Evolutionary conservation across 2,888 invertebrate genomes (phyloP).

Genomic region (Quadriops clusia): DNA sequence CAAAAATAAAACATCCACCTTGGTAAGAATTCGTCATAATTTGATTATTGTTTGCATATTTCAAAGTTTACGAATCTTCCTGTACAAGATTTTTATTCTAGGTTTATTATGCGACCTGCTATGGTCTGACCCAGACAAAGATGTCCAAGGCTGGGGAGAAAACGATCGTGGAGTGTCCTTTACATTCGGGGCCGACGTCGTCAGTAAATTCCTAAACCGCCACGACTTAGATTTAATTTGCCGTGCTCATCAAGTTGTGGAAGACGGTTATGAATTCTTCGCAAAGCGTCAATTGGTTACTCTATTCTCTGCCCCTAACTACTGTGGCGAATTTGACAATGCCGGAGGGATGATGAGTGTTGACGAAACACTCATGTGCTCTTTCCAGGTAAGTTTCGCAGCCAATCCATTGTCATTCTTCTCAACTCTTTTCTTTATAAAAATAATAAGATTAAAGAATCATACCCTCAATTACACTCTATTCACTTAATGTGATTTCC

Average conservation of each 20-base stretch:
- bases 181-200: constrained; percentile 95
- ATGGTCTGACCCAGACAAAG: constrained; percentile 97
- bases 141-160: constrained; percentile 90
- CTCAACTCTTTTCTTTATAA: neutral
- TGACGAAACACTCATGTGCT: constrained; percentile 98
- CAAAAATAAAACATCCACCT: neutral
- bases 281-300: constrained; percentile 97
- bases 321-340: constrained; percentile 97
- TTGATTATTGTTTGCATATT: neutral
- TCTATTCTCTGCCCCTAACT: constrained; percentile 96
- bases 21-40: neutral
- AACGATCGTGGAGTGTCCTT: constrained; percentile 97
- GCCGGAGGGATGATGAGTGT: constrained; percentile 99
- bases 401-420: constrained; percentile 1
- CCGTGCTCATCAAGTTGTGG: constrained; percentile 95
- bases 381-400: constrained; percentile 72
- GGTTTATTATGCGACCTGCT: constrained; percentile 90
- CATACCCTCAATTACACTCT: too few relatives aligned
- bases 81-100: constrained; percentile 27
- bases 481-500: constrained; percentile 10
- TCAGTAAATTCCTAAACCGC: constrained; percentile 88
- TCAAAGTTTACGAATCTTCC: too few relatives aligned
- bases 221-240: constrained; percentile 97
- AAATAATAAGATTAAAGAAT: too few relatives aligned
- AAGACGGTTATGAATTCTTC: constrained; percentile 99